Evolutionary conservation across 2,113 vertebrate genomes (phyloP), one percentile per base, ranked within the genome.

Genomic region (Oryzias woworae): DNA sequence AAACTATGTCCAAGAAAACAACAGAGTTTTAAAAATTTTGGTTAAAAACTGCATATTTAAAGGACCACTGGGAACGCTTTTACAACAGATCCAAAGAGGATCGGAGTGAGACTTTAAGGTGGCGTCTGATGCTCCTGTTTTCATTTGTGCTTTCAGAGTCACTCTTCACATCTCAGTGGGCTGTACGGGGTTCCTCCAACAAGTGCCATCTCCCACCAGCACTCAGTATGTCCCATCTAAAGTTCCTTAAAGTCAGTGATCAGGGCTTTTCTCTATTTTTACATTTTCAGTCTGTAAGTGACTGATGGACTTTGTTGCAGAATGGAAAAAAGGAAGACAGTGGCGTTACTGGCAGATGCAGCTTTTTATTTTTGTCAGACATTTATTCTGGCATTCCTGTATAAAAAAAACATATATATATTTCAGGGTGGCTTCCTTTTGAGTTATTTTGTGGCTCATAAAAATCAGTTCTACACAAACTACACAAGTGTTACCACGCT

Each of bases 111-210:
- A 0, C 3, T 48, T 62, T 55, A 54, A 8, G 51, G 16, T 43
- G 58, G 46, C 67, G 47, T 77, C 75, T 84, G 62, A 85, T 71
- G 36, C 18, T 46, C 60, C 48, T 88, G 71, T 74, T 70, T 85
- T 66, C 80, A 66, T 16, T 0, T 84, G 66, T 66, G 18, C 1
- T 86, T 77, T 1, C 84, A 98, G 96, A 92, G 94, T 82, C 95
- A 94, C 87, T 94, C 94, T 0, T 92, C 95, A 65, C 94, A 96
- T 80, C 89, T 96, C 83, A 92, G 95, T 7, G 90, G 94, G 82
- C 87, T 98, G 62, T 97, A 96, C 0, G 93, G 94, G 69, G 86
- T 91, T 46, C 83, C 92, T 72, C 71, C 92, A 53, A 90, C 91
- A 0, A 79, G 94, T 62, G 68, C 92, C 63, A 91, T 94, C 81